Percentiles rank a stretch among this genome's conserved stretches.
These are phyloP conservation scores for Lepidurus arcticus DNA, from an alignment of 1,140 invertebrate genomes.

Conservation along the genomic window DNA sequence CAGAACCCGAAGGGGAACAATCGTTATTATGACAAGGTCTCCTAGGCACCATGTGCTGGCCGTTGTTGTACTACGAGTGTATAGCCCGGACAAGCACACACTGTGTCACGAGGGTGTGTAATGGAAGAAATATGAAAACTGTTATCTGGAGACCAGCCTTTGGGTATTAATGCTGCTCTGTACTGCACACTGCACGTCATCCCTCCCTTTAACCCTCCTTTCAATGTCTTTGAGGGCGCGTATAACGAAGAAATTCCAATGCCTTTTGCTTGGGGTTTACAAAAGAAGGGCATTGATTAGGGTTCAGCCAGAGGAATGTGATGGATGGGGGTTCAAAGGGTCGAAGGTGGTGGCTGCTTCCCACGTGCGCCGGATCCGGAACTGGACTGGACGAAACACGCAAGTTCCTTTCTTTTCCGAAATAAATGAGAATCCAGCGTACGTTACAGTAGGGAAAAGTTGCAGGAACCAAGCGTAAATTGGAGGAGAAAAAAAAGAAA, in stretches of 20 bases:
- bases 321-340: background rate
- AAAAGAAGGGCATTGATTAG: conserved; percentile 3
- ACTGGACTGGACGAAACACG: background rate
- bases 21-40: conserved; percentile 10
- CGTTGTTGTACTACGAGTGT: background rate
- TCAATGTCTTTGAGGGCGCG: too few species aligned
- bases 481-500: background rate
- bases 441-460: too few species aligned
- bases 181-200: background rate
- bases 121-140: conserved; percentile 2
- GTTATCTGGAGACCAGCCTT: background rate
- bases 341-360: background rate
- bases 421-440: background rate
- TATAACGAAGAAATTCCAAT: background rate
- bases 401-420: background rate
- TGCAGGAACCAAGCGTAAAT: background rate
- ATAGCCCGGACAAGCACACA: background rate
- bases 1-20: background rate
- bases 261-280: background rate
- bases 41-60: conserved; percentile 17
- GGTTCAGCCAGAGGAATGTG: background rate
- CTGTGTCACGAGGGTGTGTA: background rate
- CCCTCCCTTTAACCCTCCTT: background rate
- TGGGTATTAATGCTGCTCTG: background rate
- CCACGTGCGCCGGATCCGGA: background rate